These are phyloP conservation scores for Drosophila tripunctata DNA, from an alignment of 2,888 invertebrate species.

Conservation along the genomic window DNA sequence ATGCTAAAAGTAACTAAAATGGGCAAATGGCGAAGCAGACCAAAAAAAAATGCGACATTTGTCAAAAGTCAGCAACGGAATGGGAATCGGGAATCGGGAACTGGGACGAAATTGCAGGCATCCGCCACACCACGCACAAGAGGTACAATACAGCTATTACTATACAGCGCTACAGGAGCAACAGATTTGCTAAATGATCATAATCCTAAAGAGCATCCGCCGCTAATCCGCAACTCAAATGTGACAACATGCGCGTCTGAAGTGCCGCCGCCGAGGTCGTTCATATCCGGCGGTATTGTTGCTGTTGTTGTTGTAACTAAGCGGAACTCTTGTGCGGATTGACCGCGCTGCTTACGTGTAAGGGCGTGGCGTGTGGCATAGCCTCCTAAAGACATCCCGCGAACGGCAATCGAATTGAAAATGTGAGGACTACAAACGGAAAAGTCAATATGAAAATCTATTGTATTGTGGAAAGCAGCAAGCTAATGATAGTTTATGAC, in stretches of 20 bases:
- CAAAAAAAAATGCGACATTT: conserved; percentile 65
- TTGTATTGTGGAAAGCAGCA: conserved; percentile 21
- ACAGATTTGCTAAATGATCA: conserved; percentile 84
- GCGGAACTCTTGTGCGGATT: conserved; percentile 9
- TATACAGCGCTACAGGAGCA: conserved; percentile 82
- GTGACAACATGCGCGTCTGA: conserved; percentile 81
- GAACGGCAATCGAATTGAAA: not conserved
- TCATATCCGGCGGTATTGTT: conserved; percentile 29
- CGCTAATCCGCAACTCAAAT: conserved; percentile 83
- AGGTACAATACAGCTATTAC: too few species aligned
- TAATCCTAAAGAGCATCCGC: conserved; percentile 79
- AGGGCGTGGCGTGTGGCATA: not conserved
- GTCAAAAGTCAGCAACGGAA: conserved; percentile 59
- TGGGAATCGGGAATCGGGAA: not conserved
- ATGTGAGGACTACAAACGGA: conserved; percentile 2
- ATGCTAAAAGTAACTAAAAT: conserved; percentile 9
- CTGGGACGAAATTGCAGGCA: conserved; percentile 25
- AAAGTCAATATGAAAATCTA: conserved; percentile 26
- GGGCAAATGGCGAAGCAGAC: conserved; percentile 19
- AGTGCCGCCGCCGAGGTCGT: conserved; percentile 67
- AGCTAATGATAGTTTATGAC: conserved; percentile 66
- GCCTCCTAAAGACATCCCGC: conserved; percentile 1
- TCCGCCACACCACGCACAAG: conserved; percentile 53
- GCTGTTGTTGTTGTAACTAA: conserved; percentile 4
- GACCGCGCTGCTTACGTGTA: conserved; percentile 3